A percentile compares a stretch with the other conserved stretches of the same genome.
phyloP scores from a whole-genome alignment of 2,888 invertebrate species.

The Idaea biselata region DNA sequence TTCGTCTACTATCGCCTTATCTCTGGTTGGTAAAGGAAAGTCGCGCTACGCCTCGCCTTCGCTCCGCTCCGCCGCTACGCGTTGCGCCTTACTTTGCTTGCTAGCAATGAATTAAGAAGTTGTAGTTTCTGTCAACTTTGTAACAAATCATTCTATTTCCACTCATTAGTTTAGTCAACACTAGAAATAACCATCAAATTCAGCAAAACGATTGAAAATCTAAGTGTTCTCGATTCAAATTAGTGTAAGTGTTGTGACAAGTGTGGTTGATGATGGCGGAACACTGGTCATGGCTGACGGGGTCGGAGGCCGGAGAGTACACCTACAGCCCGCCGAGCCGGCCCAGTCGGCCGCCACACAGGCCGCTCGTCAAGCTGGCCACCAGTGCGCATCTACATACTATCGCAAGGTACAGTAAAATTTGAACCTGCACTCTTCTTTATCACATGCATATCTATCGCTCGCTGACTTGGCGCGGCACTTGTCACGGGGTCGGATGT shows the following conservation, averaged over 20 bases:
- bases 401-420: slow-evolving; percentile 55
- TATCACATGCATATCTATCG: too few species aligned
- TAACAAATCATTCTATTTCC: too few species aligned
- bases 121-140: slow-evolving; percentile 8
- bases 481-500: too few species aligned
- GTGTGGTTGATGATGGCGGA: slow-evolving; percentile 52
- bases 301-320: slow-evolving; percentile 61
- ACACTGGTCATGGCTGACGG: slow-evolving; percentile 75
- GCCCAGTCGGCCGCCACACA: slow-evolving; percentile 66
- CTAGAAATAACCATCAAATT: not conserved
- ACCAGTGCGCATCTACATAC: slow-evolving; percentile 71
- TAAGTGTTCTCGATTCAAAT: slow-evolving; percentile 5
- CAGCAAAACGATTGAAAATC: not conserved
- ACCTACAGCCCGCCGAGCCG: slow-evolving; percentile 73
- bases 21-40: too few species aligned
- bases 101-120: slow-evolving; percentile 12
- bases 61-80: too few species aligned
- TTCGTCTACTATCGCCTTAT: too few species aligned
- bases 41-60: too few species aligned
- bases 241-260: slow-evolving; percentile 10
- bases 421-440: too few species aligned
- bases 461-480: too few species aligned
- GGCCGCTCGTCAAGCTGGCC: slow-evolving; percentile 71
- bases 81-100: slow-evolving; percentile 11
- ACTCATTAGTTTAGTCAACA: too few species aligned